Evolutionary conservation across 2,888 invertebrate genomes (phyloP).

Genomic region (Galeopsomyia nigrocyanea): DNA sequence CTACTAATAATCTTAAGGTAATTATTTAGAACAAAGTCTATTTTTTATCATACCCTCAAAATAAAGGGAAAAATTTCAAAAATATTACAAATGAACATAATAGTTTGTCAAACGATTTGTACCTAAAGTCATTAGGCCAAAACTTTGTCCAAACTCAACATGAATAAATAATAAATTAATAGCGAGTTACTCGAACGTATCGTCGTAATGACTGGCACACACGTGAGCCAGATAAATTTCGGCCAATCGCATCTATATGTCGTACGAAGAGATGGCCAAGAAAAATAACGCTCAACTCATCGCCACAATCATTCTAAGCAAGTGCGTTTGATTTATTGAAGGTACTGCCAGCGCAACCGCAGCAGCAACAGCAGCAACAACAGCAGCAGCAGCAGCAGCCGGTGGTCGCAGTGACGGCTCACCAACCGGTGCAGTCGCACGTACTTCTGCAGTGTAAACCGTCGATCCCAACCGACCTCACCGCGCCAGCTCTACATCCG

Average conservation of each 20-base stretch:
- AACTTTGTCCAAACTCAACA: no score
- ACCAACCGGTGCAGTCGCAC: slow-evolving; percentile 59
- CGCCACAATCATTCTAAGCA: neutral
- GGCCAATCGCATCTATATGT: neutral
- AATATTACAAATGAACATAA: no score
- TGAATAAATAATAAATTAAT: no score
- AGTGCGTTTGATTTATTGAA: slow-evolving; percentile 45
- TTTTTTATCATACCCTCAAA: no score
- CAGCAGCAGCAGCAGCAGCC: slow-evolving; percentile 50
- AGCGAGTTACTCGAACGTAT: no score
- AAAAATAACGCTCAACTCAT: slow-evolving; percentile 7
- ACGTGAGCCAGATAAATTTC: slow-evolving; percentile 14
- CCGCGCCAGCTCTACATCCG: slow-evolving; percentile 61
- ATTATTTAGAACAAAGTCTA: neutral
- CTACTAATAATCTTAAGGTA: slow-evolving; percentile 61
- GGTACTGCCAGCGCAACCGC: slow-evolving; percentile 53
- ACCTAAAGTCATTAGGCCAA: no score
- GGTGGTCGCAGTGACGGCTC: slow-evolving; percentile 59
- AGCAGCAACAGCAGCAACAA: slow-evolving; percentile 45
- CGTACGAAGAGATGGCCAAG: slow-evolving; percentile 8
- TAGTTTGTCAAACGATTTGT: no score
- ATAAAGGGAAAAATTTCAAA: no score
- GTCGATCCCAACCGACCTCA: slow-evolving; percentile 61
- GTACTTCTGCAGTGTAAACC: slow-evolving; percentile 62
- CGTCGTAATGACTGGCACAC: neutral